Evolutionary conservation across 1,140 invertebrate species (phyloP), one percentile per base, ranked within the genome.

Genomic region (Pseudomyrmex cubaensis): DNA sequence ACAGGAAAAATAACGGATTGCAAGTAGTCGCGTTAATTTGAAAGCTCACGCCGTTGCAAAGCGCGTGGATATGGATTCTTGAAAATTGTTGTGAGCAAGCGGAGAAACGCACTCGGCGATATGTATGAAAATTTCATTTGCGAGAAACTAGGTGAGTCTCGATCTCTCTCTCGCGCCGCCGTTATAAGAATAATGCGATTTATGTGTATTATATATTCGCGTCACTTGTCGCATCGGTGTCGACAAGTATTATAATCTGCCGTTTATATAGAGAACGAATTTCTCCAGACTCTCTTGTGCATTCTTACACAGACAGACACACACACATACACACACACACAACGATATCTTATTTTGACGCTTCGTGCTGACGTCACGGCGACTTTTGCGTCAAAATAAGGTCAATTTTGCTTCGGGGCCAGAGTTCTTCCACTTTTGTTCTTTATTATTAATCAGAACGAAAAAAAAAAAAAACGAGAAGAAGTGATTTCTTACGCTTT

Each of bases 41-140:
- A 80, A 80, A 80, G 66, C 76, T 50, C 46, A 7, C 44, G 20
- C 20, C 46, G 3, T 22, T 59, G 15, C 64, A 48, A 25, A 48
- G 25, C n/a, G n/a, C 20, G 46, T 35, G 35, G 35, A 35, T 35
- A 10, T 7, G 76, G 54, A 70, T 61, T 67, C 15, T 80, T 72
- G 17, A 72, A 35, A 80, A 50, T 50, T 70, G 20, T 13, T 25
- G 15, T n/a, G 62, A n/a, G 17, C 8, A 9, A 35, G 5, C 46
- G 15, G 20, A 10, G 74, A 25, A 12, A 25, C 48, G 22, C n/a
- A 50, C 10, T 46, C 10, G 66, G 44, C 44, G 35, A 5, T 35
- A 35, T 35, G 8, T 35, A 61, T 72, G 66, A 80, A 80, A 80
- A 80, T 70, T 61, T 72, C 76, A 80, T 80, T 70, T 72, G 20